Evolutionary conservation across 2,888 invertebrate species (phyloP).

Genomic region (Carcina quercana): DNA sequence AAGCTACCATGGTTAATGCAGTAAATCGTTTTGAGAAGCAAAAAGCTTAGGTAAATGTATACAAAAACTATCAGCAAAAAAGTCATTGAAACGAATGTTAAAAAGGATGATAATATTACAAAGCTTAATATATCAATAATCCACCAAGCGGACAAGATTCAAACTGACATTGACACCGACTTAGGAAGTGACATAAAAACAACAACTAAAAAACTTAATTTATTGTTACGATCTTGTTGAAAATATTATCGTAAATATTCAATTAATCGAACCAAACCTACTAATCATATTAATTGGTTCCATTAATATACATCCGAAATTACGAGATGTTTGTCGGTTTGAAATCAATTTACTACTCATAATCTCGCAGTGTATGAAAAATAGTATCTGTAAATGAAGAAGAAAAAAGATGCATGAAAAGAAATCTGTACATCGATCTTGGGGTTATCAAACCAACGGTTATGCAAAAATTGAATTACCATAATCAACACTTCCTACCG

Average conservation of each 20-base stretch:
- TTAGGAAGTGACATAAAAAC: constrained; percentile 1
- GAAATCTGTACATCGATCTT: constrained; percentile 13
- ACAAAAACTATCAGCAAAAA: no score
- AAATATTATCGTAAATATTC: constrained; percentile 13
- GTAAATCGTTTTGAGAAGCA: no score
- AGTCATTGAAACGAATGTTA: no score
- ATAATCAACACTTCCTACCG: constrained; percentile 23
- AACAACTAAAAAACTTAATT: constrained; percentile 10
- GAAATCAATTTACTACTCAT: no score
- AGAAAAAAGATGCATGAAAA: no score
- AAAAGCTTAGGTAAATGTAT: no score
- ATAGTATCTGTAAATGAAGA: no score
- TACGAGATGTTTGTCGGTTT: no score
- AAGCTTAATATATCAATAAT: background rate
- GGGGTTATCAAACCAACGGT: constrained; percentile 16
- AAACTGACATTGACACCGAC: constrained; percentile 2
- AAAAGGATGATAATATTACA: background rate
- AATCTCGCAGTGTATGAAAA: no score
- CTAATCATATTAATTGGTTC: constrained; percentile 8
- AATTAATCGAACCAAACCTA: constrained; percentile 9
- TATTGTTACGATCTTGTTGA: constrained; percentile 8
- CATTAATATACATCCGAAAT: constrained; percentile 5
- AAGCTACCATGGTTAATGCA: no score
- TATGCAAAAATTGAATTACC: constrained; percentile 23
- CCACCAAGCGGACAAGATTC: background rate